Evolutionary conservation across 2,113 vertebrate genomes (phyloP), one percentile per base, ranked within the genome.

Genomic region (Limanda limanda): DNA sequence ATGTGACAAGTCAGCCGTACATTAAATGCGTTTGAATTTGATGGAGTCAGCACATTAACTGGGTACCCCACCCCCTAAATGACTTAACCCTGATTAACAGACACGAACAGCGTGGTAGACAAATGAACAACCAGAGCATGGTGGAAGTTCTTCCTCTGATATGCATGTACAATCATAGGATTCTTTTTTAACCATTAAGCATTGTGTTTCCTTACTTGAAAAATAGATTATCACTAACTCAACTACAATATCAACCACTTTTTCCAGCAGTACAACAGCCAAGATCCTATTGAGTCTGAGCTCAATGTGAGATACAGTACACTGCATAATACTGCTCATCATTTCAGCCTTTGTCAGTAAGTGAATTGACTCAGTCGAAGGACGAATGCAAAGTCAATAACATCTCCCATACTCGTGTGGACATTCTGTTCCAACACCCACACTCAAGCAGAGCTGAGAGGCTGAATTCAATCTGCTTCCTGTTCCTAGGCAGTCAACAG

Each of bases 1-100:
- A 66, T 66, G 62, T 14, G 71, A 48, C 61, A 12, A 5, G 45
- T n/a, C n/a, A 9, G 59, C 7, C 61, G 48, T 45, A 48, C 14
- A n/a, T 56, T 18, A 24, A 66, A 60, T 51, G n/a, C 20, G 18
- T 76, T 23, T 6, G 11, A n/a, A 59, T 68, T 61, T 61, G 63
- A 72, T 0, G 9, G 21, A 37, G 25, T 60, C 48, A 23, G 76
- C 40, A 48, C 6, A 40, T 56, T 15, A 9, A 27, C 55, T 24
- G 3, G 3, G 55, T 56, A 14, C 14, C 56, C 23, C 8, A 0
- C 23, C 12, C 12, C 9, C 7, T 11, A 31, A 31, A 31, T 31
- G 31, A 54, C 51, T 21, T 54, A n/a, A 7, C 51, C 20, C 51
- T 54, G 11, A 25, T 17, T 6, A 25, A 23, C 56, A 25, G 56